Evolutionary conservation across 2,113 vertebrate genomes (phyloP).

Genomic region (Lepisosteus oculatus): DNA sequence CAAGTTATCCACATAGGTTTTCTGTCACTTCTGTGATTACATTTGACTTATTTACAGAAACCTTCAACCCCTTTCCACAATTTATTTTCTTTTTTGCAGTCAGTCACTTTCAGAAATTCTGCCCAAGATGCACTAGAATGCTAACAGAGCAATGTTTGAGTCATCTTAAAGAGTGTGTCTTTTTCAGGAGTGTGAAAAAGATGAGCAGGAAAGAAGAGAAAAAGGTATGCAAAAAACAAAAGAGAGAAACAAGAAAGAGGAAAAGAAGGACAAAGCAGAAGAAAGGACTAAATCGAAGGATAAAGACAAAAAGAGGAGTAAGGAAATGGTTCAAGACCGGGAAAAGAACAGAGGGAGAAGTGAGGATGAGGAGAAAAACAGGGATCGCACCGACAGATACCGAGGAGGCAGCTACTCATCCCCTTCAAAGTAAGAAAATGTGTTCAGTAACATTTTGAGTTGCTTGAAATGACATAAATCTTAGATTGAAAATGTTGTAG

Average conservation of each 20-base stretch:
- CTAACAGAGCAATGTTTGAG: no score
- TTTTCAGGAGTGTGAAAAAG: slow-evolving; percentile 67
- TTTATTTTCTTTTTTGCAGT: no score
- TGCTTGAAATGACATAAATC: no score
- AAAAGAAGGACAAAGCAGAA: slow-evolving; percentile 47
- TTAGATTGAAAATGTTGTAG: no score
- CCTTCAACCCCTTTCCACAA: no score
- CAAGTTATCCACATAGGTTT: no score
- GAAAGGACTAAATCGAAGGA: slow-evolving; percentile 45
- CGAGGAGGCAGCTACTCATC: slow-evolving; percentile 19
- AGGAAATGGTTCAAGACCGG: slow-evolving; percentile 16
- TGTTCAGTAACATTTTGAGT: no score
- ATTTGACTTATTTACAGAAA: no score
- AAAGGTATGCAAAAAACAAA: slow-evolving; percentile 48
- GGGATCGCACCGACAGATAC: slow-evolving; percentile 36
- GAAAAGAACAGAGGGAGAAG: slow-evolving; percentile 32
- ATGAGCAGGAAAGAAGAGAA: slow-evolving; percentile 57
- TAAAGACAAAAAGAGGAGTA: slow-evolving; percentile 41
- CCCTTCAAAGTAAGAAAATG: slow-evolving; percentile 45
- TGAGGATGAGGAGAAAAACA: slow-evolving; percentile 52
- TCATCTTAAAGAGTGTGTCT: background rate
- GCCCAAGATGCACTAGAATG: no score
- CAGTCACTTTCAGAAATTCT: no score
- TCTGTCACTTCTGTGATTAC: no score
- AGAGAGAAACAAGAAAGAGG: slow-evolving; percentile 57